Percentiles rank a stretch among this genome's conserved stretches.
Evolutionary conservation across 2,797 vertebrate species (phyloP).

Genomic region (Philypnodon macrostomus): DNA sequence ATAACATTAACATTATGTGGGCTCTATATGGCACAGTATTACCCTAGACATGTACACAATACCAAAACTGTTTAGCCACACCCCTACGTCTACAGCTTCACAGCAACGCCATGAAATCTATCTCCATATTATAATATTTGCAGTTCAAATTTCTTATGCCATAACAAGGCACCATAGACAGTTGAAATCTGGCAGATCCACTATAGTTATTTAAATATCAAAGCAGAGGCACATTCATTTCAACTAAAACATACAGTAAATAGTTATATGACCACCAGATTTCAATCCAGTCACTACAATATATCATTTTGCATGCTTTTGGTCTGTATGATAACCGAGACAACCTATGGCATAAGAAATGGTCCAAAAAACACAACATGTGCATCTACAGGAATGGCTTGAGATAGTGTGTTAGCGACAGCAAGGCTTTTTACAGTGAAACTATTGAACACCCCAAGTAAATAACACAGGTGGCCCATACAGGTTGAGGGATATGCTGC

Average conservation of each 20-base stretch:
- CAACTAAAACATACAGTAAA: conserved; percentile 76
- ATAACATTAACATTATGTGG: conserved; percentile 79
- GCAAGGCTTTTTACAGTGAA: conserved; percentile 66
- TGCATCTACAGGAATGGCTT: conserved; percentile 73
- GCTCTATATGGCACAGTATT: conserved; percentile 82
- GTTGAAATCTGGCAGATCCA: conserved; percentile 73
- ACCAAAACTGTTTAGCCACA: conserved; percentile 80
- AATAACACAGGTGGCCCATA: conserved; percentile 63
- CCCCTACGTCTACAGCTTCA: conserved; percentile 78
- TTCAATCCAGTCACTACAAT: conserved; percentile 74
- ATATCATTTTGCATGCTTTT: conserved; percentile 74
- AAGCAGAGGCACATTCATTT: conserved; percentile 80
- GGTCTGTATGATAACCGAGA: conserved; percentile 72
- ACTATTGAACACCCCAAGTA: conserved; percentile 59
- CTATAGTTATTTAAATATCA: conserved; percentile 74
- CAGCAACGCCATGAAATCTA: conserved; percentile 71
- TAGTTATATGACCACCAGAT: conserved; percentile 75
- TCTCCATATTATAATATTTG: conserved; percentile 60
- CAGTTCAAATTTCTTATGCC: conserved; percentile 73
- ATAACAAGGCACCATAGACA: conserved; percentile 75
- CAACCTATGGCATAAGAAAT: conserved; percentile 76
- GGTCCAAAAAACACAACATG: conserved; percentile 67
- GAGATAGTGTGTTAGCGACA: conserved; percentile 66
- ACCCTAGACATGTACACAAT: conserved; percentile 80
- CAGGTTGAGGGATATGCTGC: conserved; percentile 62